Evolutionary conservation across 2,113 vertebrate genomes (phyloP).

Genomic region (Ascaphus truei): DNA sequence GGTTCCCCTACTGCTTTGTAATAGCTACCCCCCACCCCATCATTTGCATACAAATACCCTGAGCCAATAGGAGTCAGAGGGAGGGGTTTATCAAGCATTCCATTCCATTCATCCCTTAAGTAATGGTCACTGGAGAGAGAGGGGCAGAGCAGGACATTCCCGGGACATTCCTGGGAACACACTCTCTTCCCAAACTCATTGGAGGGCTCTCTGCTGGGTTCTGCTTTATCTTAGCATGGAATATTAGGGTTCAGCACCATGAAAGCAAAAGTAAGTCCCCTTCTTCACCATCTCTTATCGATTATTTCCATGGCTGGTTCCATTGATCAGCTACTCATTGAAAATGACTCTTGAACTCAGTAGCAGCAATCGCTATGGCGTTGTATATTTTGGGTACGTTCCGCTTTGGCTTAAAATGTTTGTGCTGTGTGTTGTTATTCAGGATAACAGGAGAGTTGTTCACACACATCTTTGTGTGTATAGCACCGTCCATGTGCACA

Average conservation of each 20-base stretch:
- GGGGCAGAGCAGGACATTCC: background rate
- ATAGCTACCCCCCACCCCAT: background rate
- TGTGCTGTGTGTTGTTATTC: too few relatives aligned
- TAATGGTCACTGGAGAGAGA: background rate
- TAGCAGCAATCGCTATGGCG: too few relatives aligned
- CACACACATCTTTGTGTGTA: too few relatives aligned
- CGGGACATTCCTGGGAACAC: background rate
- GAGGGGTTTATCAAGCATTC: background rate
- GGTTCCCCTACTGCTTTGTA: background rate
- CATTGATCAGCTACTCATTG: too few relatives aligned
- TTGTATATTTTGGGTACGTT: too few relatives aligned
- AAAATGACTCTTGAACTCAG: too few relatives aligned
- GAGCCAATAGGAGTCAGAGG: background rate
- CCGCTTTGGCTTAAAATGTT: too few relatives aligned
- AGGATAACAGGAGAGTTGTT: too few relatives aligned
- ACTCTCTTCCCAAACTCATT: background rate
- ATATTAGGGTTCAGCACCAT: constrained; percentile 28
- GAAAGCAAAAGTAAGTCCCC: constrained; percentile 50
- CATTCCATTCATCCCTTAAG: background rate
- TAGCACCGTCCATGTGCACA: too few relatives aligned
- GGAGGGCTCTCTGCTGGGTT: background rate
- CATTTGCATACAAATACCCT: constrained; percentile 26
- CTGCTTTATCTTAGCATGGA: constrained; percentile 24
- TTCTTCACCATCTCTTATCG: background rate
- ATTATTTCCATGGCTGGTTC: too few relatives aligned